These are phyloP conservation scores for Poeciliopsis retropinna DNA, from an alignment of 2,113 vertebrate species.

Conservation along the genomic window DNA sequence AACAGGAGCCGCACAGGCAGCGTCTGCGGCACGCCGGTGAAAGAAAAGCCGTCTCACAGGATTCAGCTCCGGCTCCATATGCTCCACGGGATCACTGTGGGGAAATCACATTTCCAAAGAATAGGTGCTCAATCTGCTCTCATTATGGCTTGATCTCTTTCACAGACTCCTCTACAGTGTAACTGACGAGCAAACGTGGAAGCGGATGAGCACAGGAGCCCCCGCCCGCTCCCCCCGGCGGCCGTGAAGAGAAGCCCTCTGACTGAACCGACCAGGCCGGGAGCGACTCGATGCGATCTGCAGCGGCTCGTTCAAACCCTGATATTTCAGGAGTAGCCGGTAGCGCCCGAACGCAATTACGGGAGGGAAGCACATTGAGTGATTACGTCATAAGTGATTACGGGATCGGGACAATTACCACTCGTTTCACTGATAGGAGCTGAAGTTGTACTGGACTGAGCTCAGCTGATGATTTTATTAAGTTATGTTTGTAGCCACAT, in stretches of 20 bases:
- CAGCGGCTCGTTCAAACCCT: conserved; percentile 10
- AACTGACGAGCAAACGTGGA: conserved; percentile 21
- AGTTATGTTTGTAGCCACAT: neutral
- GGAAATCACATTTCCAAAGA: conserved; percentile 32
- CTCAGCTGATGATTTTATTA: neutral
- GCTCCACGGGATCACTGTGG: conserved; percentile 8
- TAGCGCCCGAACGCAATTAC: conserved; percentile 48
- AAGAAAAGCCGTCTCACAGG: conserved; percentile 21
- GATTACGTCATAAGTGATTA: conserved; percentile 44
- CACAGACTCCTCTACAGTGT: conserved; percentile 22
- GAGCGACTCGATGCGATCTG: conserved; percentile 38
- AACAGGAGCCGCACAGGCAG: neutral
- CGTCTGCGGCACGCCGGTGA: conserved; percentile 10
- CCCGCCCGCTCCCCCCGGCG: conserved; percentile 1
- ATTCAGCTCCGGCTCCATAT: conserved; percentile 4
- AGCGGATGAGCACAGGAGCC: neutral
- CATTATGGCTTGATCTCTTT: conserved; percentile 25
- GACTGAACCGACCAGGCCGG: conserved; percentile 18
- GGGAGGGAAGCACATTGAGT: conserved; percentile 1
- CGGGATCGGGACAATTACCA: conserved; percentile 29
- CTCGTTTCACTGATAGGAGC: conserved; percentile 19
- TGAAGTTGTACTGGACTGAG: conserved; percentile 8
- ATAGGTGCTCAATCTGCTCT: conserved; percentile 20
- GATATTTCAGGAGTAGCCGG: conserved; percentile 22
- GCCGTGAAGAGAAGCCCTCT: conserved; percentile 19